A percentile compares a stretch with the other conserved stretches of the same genome.
These are phyloP conservation scores for Anguilla obscura DNA, from an alignment of 2,797 vertebrate species.

Conservation along the genomic window DNA sequence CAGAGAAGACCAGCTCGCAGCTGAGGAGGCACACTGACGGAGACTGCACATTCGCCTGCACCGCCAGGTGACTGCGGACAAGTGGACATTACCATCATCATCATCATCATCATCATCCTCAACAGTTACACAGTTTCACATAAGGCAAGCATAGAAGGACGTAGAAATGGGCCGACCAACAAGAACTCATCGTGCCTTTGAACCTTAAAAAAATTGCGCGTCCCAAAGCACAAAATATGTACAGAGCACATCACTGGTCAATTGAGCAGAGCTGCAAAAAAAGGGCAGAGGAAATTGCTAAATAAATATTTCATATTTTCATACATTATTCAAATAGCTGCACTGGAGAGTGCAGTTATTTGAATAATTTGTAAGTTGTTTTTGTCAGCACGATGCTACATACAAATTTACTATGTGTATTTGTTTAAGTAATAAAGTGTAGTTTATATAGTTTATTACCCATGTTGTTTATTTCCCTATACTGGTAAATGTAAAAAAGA, in stretches of 20 bases:
- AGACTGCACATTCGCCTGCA: conserved; percentile 82
- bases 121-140: not conserved
- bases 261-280: not conserved
- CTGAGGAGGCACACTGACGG: conserved; percentile 79
- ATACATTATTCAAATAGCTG: not conserved
- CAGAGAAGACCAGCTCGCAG: conserved; percentile 72
- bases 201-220: not conserved
- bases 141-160: not conserved
- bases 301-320: not conserved
- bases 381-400: not conserved
- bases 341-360: not conserved
- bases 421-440: not conserved
- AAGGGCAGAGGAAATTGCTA: not conserved
- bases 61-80: conserved; percentile 76
- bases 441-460: not conserved
- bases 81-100: not conserved
- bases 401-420: not conserved
- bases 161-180: not conserved
- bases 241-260: not conserved
- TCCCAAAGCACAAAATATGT: not conserved
- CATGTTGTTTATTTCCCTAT: not conserved
- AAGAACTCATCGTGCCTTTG: no score
- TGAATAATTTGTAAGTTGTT: not conserved
- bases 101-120: no score
- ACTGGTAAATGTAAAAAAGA: not conserved